These are phyloP conservation scores for Catamblyrhynchus diadema DNA, from an alignment of 2,797 vertebrate species.

Conservation along the genomic window DNA sequence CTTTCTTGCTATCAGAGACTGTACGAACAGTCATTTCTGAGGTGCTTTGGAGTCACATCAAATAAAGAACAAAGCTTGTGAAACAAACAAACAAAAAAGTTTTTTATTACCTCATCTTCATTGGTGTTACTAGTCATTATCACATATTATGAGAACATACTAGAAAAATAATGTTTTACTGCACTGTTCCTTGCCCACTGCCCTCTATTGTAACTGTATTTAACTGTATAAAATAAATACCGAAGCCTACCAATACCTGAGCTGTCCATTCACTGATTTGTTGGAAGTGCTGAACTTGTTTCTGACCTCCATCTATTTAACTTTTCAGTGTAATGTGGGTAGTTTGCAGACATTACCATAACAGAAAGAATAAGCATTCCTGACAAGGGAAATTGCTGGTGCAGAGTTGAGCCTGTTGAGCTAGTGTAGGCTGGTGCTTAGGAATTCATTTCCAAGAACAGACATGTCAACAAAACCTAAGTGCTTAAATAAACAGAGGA, in stretches of 20 bases:
- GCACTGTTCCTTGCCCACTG: background rate
- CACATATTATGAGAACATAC: background rate
- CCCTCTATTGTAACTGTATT: background rate
- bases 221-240: background rate
- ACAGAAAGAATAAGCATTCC: background rate
- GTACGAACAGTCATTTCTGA: background rate
- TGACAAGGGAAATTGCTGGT: background rate
- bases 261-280: background rate
- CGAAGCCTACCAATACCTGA: background rate
- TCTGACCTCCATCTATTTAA: background rate
- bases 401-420: background rate
- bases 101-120: background rate
- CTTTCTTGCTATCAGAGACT: background rate
- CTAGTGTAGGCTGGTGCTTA: background rate
- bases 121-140: background rate
- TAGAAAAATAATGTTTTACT: background rate
- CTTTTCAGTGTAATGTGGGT: background rate
- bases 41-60: background rate
- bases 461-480: background rate
- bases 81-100: background rate
- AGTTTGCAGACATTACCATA: background rate
- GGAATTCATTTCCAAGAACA: background rate
- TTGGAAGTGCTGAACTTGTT: background rate
- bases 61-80: background rate
- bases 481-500: background rate